Conservation (phyloP, 1,140 invertebrate species). For the Zaprionus capensis region DNA sequence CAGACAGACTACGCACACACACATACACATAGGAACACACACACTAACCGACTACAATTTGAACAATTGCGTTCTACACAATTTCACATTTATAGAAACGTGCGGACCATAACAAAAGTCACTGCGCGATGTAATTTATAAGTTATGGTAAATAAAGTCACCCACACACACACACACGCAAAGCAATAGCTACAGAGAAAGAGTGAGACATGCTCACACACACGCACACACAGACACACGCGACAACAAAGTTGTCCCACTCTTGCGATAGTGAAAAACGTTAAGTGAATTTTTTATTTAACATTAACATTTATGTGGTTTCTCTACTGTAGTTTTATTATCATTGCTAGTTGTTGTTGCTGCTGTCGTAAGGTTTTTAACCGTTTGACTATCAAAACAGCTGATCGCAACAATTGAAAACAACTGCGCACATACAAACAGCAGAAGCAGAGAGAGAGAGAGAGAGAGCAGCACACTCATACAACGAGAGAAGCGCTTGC, state of each 20-base stretch:
- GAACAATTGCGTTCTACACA: conserved; percentile 59
- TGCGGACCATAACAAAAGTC: conserved; percentile 55
- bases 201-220: conserved; percentile 6
- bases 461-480: neutral
- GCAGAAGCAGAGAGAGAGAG: neutral
- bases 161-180: conserved; percentile 36
- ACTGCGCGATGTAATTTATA: conserved; percentile 58
- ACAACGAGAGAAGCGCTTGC: conserved; percentile 16
- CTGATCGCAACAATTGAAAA: conserved; percentile 72
- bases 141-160: conserved; percentile 61
- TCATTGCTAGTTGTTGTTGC: conserved; percentile 25
- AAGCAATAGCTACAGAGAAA: conserved; percentile 21
- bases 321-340: conserved; percentile 29
- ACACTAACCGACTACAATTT: conserved; percentile 22
- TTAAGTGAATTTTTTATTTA: conserved; percentile 18
- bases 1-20: conserved; percentile 4
- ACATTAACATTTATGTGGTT: conserved; percentile 17
- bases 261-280: conserved; percentile 1
- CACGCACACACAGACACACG: neutral
- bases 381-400: conserved; percentile 73
- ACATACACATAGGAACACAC: neutral
- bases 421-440: conserved; percentile 68
- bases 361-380: conserved; percentile 58
- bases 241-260: conserved; percentile 1
- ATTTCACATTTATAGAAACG: conserved; percentile 58